Base-by-base conservation (phyloP, 2,888 invertebrate genomes). In the Congeria kusceri region DNA sequence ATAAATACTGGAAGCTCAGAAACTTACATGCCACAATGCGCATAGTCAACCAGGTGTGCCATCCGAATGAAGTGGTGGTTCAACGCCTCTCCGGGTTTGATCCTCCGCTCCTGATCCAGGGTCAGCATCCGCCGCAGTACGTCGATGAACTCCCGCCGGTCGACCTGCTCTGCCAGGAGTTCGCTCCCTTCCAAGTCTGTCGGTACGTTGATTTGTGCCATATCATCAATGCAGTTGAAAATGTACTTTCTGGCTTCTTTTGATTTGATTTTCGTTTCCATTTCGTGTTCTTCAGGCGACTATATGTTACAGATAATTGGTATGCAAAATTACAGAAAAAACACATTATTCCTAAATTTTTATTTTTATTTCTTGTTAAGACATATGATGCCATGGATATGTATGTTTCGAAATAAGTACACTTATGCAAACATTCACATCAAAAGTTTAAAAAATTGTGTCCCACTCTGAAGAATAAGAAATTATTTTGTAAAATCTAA, bases 191-290 rank as follows among this genome's bases (percentile, higher is more conserved):
- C 99, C 89, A 99, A 95, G 94, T 99, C 98, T n/a, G 90, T 91
- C 3, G 93, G 92, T 44, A 93, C 92, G 76, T 93, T 93, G 75
- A 93, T 93, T 92, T 93, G 93, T 59, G 92, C 92, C 93, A 99
- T 99, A 94, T 99, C 99, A 93, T 99, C 99, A 88, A 99, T 95
- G 94, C 98, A 98, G 94, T 99, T 99, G 94, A 99, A 99, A 91
- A 99, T 99, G 94, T 99, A 99, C 94, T 99, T 99, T 91, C 99
- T 95, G 4, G 99, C 99, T 95, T 99, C 99, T 95, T 99, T 99
- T 85, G 99, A 98, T 94, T 99, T 99, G 90, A 98, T 98, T 84
- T 97, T 97, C 62, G 98, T 99, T 95, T 99, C 99, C 18, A 96
- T 96, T 94, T 99, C 99, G 94, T 99, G 98, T 94, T 99, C 99